Conservation (phyloP, 2,113 vertebrate genomes). For the Paradisaea rubra region DNA sequence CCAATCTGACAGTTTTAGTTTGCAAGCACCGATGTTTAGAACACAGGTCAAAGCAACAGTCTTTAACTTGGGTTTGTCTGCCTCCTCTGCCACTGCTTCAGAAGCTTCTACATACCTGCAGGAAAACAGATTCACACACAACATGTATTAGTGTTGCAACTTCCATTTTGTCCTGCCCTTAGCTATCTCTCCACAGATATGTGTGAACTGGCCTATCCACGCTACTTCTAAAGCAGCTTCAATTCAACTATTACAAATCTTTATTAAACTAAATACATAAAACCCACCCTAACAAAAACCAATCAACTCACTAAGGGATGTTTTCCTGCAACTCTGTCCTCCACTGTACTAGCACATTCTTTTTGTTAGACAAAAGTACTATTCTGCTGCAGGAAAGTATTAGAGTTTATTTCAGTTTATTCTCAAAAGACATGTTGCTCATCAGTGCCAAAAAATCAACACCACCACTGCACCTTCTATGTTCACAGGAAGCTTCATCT, state of each 20-base stretch:
- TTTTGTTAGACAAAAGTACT: not conserved
- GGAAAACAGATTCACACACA: not conserved
- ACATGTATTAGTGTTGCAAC: not conserved
- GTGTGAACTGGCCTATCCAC: not conserved
- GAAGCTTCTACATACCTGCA: constrained; percentile 85
- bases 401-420: not conserved
- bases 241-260: not conserved
- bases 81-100: constrained; percentile 70
- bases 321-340: not conserved
- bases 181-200: not conserved
- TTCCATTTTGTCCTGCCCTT: not conserved
- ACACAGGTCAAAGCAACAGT: constrained; percentile 82
- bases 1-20: constrained; percentile 87
- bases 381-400: not conserved
- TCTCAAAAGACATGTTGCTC: not conserved
- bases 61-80: constrained; percentile 77
- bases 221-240: not conserved
- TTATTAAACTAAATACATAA: not conserved
- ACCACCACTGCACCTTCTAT: not conserved
- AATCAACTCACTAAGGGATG: not conserved
- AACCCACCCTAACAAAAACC: not conserved
- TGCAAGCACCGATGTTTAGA: constrained; percentile 90
- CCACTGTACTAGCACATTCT: not conserved
- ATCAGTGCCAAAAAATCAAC: not conserved
- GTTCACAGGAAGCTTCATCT: not conserved